Percentiles rank a stretch among this genome's conserved stretches.
phyloP scores from a whole-genome alignment of 2,113 vertebrate species.

The Picathartes gymnocephalus region DNA sequence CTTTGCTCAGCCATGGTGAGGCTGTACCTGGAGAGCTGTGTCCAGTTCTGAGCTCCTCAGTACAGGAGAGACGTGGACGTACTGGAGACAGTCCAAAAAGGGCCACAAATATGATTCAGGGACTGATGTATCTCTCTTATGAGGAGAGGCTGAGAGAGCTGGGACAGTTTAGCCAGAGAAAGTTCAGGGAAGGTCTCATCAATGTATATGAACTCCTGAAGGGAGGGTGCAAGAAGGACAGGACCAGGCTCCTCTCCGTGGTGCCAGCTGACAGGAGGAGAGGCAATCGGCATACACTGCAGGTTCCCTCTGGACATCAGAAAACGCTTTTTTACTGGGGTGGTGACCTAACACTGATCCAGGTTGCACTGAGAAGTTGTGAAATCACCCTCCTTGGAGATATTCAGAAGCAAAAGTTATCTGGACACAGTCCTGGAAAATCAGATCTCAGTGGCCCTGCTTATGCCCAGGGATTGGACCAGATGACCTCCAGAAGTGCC shows the following conservation, averaged over 20 bases:
- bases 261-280: not conserved
- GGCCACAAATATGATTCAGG: not conserved
- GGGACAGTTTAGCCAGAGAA: not conserved
- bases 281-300: not conserved
- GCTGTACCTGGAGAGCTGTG: not conserved
- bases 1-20: not conserved
- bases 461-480: not conserved
- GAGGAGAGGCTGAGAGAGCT: not conserved
- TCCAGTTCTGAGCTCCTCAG: not conserved
- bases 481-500: not conserved
- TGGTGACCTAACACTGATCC: not conserved
- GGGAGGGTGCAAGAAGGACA: not conserved
- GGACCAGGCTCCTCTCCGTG: not conserved
- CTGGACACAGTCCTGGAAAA: fast-evolving
- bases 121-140: not conserved
- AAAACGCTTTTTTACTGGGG: not conserved
- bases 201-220: not conserved
- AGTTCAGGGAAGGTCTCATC: not conserved
- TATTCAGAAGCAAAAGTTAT: not conserved
- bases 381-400: not conserved
- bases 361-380: not conserved
- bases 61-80: not conserved
- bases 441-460: not conserved
- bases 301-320: not conserved
- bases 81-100: not conserved